Base-by-base conservation (phyloP, 2,888 invertebrate genomes). In the Heliconius hortense region DNA sequence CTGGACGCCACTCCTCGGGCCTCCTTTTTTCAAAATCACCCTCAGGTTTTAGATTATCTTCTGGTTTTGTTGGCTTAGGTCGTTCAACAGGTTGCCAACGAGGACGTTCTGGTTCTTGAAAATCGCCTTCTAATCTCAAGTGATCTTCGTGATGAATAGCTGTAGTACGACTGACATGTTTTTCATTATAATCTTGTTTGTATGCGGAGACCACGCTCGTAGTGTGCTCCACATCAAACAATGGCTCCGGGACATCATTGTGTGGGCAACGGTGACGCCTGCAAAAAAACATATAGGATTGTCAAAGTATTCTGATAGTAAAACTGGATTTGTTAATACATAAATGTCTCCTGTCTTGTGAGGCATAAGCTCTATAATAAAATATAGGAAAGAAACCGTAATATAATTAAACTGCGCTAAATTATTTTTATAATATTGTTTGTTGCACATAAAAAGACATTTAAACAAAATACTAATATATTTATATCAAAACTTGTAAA, bases 231-330 rank as follows among this genome's bases (percentile, higher is more conserved):
- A 94, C 94, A 91, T 93, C 94, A 90, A 94, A 94, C 91, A 94
- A 93, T 91, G 94, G 94, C 92, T 94, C 94, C 88, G 93, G 94
- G 91, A 94, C 93, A 88, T 95, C 95, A 85, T 95, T 95, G 91
- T 97, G 97, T 82, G 97, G 95, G 91, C 98, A 98, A 85, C 96
- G 96, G 92, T 98, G 98, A 82, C 97, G 97, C 88, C 98, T 98
- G 90, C 15, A 1, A 94, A 77, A 21, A 2, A 59, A 56, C 18
- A 60, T 59, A 35, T 18, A 48, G 0, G 7, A 48, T 24, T 60
- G 5, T 53, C 28, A 53, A 69, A 53, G 28, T 4, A 43, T 66
- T 66, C n/a, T 64, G 21, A 35, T n/a, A 26, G 60, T 26, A 15
- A 13, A 60, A 7, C 26, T 7, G 18, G 5, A 2, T 60, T 60